phyloP scores from a whole-genome alignment of 2,888 invertebrate species.

The Cartodere bifasciata region DNA sequence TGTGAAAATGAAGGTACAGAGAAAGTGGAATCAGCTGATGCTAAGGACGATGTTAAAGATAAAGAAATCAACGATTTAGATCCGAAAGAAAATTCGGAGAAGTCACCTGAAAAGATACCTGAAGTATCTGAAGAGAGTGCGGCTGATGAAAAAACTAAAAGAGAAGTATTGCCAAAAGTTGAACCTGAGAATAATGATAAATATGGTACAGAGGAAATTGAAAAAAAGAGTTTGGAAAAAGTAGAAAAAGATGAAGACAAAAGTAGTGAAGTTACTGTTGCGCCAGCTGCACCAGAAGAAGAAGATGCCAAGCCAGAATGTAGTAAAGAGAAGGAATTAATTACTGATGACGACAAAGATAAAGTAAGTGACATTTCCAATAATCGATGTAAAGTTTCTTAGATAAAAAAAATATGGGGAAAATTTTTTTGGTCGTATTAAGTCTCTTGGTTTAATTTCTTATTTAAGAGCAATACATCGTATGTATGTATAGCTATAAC shows the following conservation, averaged over 20 bases:
- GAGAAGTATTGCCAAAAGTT: constrained; percentile 36
- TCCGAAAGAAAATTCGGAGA: constrained; percentile 19
- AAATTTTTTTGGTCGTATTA: constrained; percentile 21
- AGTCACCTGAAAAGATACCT: constrained; percentile 19
- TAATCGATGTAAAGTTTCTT: too few species aligned
- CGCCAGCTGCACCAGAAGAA: constrained; percentile 37
- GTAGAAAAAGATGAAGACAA: constrained; percentile 44
- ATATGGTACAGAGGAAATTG: constrained; percentile 22
- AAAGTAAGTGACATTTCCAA: too few species aligned
- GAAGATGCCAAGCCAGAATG: constrained; percentile 32
- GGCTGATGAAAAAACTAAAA: constrained; percentile 27
- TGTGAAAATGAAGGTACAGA: constrained; percentile 15
- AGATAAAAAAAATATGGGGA: constrained; percentile 30
- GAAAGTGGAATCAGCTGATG: constrained; percentile 27
- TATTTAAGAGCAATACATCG: too few species aligned
- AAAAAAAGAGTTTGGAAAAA: constrained; percentile 30
- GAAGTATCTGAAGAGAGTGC: constrained; percentile 27
- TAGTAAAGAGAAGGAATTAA: constrained; percentile 45
- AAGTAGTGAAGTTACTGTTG: constrained; percentile 48
- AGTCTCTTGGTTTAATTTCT: too few species aligned
- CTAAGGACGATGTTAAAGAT: constrained; percentile 28
- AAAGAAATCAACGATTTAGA: constrained; percentile 21
- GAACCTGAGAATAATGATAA: constrained; percentile 30
- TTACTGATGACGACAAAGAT: constrained; percentile 52
- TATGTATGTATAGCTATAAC: too few species aligned